phyloP scores from a whole-genome alignment of 2,797 vertebrate species.

The Setipinna tenuifilis region DNA sequence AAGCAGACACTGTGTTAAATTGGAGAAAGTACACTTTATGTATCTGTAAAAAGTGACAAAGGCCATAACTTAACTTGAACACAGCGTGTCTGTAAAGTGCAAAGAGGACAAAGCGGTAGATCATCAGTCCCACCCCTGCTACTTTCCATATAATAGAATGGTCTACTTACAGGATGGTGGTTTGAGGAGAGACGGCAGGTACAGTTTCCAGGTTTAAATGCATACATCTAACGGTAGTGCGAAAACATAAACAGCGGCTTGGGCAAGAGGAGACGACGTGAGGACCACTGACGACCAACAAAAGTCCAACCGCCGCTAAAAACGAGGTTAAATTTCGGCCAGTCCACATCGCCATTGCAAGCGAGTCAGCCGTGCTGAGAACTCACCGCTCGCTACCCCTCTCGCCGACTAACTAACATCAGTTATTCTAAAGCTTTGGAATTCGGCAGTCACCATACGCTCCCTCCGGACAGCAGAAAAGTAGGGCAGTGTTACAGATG shows the following conservation, averaged over 20 bases:
- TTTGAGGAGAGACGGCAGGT: slow-evolving; percentile 85
- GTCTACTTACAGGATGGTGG: slow-evolving; percentile 93
- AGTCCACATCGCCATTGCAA: slow-evolving; percentile 78
- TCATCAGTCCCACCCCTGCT: slow-evolving; percentile 23
- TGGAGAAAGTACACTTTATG: background rate
- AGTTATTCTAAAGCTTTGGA: slow-evolving; percentile 44
- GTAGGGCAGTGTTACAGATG: slow-evolving; percentile 53
- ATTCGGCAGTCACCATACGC: slow-evolving; percentile 43
- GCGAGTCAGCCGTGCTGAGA: slow-evolving; percentile 66
- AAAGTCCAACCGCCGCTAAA: slow-evolving; percentile 61
- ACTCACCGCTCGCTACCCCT: slow-evolving; percentile 60
- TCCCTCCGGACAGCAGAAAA: slow-evolving; percentile 42
- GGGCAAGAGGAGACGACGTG: slow-evolving; percentile 77
- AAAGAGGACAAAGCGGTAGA: slow-evolving; percentile 24
- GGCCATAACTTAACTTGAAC: background rate
- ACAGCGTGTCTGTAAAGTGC: background rate
- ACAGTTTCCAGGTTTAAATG: slow-evolving; percentile 92
- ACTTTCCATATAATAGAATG: slow-evolving; percentile 2
- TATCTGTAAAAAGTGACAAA: background rate
- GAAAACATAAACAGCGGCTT: slow-evolving; percentile 94
- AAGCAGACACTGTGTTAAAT: background rate
- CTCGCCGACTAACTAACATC: slow-evolving; percentile 47
- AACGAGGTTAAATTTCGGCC: slow-evolving; percentile 67
- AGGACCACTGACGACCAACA: slow-evolving; percentile 64
- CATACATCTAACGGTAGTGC: slow-evolving; percentile 97